These are phyloP conservation scores for Heliothis peltigera DNA, from an alignment of 2,888 invertebrate species.

Conservation along the genomic window DNA sequence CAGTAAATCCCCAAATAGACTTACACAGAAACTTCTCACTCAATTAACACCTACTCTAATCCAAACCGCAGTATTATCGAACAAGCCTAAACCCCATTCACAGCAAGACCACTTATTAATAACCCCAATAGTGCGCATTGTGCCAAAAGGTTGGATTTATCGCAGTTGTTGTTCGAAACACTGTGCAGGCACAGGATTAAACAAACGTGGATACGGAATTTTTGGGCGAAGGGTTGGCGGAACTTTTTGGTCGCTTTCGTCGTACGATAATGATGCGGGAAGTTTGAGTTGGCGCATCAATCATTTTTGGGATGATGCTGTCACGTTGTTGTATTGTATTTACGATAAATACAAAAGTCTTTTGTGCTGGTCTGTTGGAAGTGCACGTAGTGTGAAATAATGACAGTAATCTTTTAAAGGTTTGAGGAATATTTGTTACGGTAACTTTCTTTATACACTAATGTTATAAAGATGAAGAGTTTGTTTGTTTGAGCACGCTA, in stretches of 20 bases:
- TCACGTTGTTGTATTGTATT: slow-evolving; percentile 1
- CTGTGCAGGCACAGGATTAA: slow-evolving; percentile 39
- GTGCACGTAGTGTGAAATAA: not conserved
- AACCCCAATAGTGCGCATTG: slow-evolving; percentile 68
- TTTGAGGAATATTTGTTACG: too few species aligned
- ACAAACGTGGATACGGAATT: slow-evolving; percentile 43
- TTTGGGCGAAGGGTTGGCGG: slow-evolving; percentile 28
- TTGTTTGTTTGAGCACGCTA: too few species aligned
- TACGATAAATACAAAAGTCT: not conserved
- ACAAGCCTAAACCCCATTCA: slow-evolving; percentile 59
- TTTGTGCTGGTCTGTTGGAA: not conserved
- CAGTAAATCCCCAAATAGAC: not conserved
- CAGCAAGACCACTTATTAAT: slow-evolving; percentile 72
- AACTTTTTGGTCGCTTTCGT: slow-evolving; percentile 46
- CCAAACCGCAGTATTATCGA: slow-evolving; percentile 37
- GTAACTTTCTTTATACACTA: too few species aligned
- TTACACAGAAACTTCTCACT: slow-evolving; percentile 4
- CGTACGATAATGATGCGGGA: slow-evolving; percentile 38
- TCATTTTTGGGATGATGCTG: slow-evolving; percentile 21
- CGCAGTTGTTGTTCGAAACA: slow-evolving; percentile 66
- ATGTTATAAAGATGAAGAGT: too few species aligned
- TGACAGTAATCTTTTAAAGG: too few species aligned
- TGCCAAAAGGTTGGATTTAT: slow-evolving; percentile 73
- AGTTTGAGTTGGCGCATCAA: slow-evolving; percentile 37
- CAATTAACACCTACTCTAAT: slow-evolving; percentile 35